phyloP scores from a whole-genome alignment of 2,797 vertebrate genomes.

The Smutsia gigantea region DNA sequence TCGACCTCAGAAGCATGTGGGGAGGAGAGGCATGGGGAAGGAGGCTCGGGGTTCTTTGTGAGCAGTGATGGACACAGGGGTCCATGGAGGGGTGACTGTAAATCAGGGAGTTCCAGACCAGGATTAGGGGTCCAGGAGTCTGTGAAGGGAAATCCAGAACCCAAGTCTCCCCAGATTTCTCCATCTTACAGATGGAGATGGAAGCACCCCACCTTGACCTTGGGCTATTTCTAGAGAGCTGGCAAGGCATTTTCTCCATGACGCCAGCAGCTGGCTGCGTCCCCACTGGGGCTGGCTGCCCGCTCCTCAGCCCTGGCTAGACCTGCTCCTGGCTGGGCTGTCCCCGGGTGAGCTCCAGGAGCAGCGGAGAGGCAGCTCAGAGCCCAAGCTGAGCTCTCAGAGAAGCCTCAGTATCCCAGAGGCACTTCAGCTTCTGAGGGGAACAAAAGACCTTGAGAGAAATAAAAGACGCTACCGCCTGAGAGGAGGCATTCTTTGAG shows the following conservation, averaged over 20 bases:
- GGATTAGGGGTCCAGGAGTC: not conserved
- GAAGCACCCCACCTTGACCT: slow-evolving; percentile 32
- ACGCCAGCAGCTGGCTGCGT: not conserved
- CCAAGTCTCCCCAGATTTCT: not conserved
- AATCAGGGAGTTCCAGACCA: not conserved
- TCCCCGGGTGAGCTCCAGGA: not conserved
- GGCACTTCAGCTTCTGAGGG: not conserved
- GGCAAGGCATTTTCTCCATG: not conserved
- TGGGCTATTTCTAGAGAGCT: slow-evolving; percentile 48
- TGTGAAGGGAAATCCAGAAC: not conserved
- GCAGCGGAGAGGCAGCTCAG: not conserved
- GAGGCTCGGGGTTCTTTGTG: not conserved
- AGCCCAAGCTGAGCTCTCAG: not conserved
- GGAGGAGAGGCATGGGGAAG: not conserved
- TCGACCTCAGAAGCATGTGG: not conserved
- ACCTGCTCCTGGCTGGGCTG: not conserved
- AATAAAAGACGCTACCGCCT: not conserved
- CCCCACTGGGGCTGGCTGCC: not conserved
- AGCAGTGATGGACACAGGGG: not conserved
- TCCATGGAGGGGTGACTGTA: not conserved
- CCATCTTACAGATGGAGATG: not conserved
- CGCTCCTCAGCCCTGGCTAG: not conserved
- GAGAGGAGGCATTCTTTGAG: not conserved
- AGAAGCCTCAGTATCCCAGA: not conserved
- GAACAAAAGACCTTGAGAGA: not conserved